Evolutionary conservation across 1,140 invertebrate species (phyloP).

Genomic region (Anadara kagoshimensis): DNA sequence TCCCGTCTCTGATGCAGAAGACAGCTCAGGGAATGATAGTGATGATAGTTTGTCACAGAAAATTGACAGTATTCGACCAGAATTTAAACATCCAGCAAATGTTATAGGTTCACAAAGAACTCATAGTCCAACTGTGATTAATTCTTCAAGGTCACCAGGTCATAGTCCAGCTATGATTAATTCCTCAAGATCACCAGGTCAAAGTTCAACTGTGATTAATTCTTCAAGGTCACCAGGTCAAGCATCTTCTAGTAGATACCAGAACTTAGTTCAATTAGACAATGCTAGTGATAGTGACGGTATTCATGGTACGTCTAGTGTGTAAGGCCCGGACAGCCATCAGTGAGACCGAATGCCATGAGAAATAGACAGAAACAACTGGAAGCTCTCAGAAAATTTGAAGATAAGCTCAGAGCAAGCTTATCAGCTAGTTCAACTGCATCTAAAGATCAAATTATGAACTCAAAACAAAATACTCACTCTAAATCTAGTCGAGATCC

Average conservation of each 20-base stretch:
- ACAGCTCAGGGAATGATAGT: constrained; percentile 43
- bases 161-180: too few relatives aligned
- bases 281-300: too few relatives aligned
- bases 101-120: constrained; percentile 6
- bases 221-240: too few relatives aligned
- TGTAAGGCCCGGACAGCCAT: constrained; percentile 57
- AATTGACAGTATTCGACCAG: constrained; percentile 10
- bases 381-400: constrained; percentile 79
- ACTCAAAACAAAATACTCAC: background rate
- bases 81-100: constrained; percentile 37
- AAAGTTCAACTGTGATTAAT: too few relatives aligned
- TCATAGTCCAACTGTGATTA: too few relatives aligned
- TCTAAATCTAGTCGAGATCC: constrained; percentile 7
- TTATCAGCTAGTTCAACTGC: constrained; percentile 41
- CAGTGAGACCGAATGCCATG: constrained; percentile 71
- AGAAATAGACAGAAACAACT: constrained; percentile 78
- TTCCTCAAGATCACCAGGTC: too few relatives aligned
- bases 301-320: constrained; percentile 22
- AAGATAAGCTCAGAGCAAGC: constrained; percentile 75
- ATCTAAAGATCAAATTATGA: constrained; percentile 27
- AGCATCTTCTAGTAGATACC: too few relatives aligned
- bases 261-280: too few relatives aligned
- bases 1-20: constrained; percentile 10
- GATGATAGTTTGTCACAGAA: constrained; percentile 18
- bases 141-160: too few relatives aligned